A percentile compares a stretch with the other conserved stretches of the same genome.
Evolutionary conservation across 2,113 vertebrate species (phyloP).

Genomic region (Megaleporinus macrocephalus): DNA sequence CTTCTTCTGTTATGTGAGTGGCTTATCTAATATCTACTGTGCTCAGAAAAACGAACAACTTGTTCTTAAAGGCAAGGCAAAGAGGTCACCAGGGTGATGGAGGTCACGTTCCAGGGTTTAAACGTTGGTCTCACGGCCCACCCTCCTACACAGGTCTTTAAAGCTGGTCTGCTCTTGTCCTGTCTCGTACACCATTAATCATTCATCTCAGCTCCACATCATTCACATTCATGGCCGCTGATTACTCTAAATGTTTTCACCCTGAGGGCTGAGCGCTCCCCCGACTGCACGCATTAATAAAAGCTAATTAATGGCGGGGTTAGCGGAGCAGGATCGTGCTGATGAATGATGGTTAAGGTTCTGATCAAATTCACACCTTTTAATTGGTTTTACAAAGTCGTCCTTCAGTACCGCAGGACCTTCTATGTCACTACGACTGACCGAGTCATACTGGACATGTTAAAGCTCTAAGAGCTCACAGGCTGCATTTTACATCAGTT

Average conservation of each 20-base stretch:
- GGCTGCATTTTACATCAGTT: no score
- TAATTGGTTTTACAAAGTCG: slow-evolving; percentile 54
- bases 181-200: slow-evolving; percentile 38
- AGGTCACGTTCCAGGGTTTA: not conserved
- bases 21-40: no score
- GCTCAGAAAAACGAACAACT: no score
- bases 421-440: slow-evolving; percentile 11
- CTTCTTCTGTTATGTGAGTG: no score
- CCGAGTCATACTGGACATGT: not conserved
- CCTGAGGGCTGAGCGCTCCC: slow-evolving; percentile 41
- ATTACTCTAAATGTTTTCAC: slow-evolving; percentile 51
- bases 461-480: not conserved
- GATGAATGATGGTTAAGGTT: slow-evolving; percentile 47
- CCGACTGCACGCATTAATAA: slow-evolving; percentile 50
- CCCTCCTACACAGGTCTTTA: no score
- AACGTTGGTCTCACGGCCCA: no score
- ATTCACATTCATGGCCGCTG: slow-evolving; percentile 49
- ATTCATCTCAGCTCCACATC: slow-evolving; percentile 47
- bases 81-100: not conserved
- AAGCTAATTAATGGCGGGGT: slow-evolving; percentile 53
- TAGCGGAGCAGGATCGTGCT: slow-evolving; percentile 37
- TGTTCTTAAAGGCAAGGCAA: not conserved
- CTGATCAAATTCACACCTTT: slow-evolving; percentile 43
- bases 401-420: slow-evolving; percentile 27
- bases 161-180: slow-evolving; percentile 17